Conservation (phyloP, 2,113 vertebrate species). For the Trogon melanurus region DNA sequence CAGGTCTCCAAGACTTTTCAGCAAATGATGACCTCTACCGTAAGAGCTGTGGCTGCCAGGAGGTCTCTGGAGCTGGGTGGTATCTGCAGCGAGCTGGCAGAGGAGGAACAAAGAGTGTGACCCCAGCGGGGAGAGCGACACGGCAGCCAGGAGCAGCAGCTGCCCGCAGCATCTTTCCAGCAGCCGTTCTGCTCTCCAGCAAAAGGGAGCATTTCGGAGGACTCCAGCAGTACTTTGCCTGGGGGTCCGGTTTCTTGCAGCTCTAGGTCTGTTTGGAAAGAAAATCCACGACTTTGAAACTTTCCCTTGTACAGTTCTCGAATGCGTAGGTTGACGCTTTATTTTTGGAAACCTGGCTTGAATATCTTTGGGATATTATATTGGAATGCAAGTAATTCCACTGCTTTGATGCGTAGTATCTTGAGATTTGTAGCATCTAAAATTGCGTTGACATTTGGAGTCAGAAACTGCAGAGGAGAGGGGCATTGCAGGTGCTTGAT, state of each 20-base stretch:
- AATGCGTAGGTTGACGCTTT: background rate
- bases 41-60: background rate
- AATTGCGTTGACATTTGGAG: slow-evolving; percentile 17
- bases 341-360: slow-evolving; percentile 9
- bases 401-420: background rate
- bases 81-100: slow-evolving; percentile 34
- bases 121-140: background rate
- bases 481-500: background rate
- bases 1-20: background rate
- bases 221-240: background rate
- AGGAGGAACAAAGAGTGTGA: background rate
- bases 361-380: background rate
- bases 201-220: background rate
- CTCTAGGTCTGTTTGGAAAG: background rate
- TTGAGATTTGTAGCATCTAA: slow-evolving; percentile 10
- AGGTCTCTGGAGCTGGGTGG: background rate
- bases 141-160: background rate
- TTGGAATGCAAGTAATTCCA: background rate
- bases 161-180: background rate
- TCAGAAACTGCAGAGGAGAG: background rate
- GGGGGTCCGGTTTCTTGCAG: background rate
- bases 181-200: slow-evolving; percentile 24
- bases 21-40: background rate
- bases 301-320: background rate
- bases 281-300: background rate